These are phyloP conservation scores for Cuniculus paca DNA, from an alignment of 2,797 vertebrate species.

Conservation along the genomic window DNA sequence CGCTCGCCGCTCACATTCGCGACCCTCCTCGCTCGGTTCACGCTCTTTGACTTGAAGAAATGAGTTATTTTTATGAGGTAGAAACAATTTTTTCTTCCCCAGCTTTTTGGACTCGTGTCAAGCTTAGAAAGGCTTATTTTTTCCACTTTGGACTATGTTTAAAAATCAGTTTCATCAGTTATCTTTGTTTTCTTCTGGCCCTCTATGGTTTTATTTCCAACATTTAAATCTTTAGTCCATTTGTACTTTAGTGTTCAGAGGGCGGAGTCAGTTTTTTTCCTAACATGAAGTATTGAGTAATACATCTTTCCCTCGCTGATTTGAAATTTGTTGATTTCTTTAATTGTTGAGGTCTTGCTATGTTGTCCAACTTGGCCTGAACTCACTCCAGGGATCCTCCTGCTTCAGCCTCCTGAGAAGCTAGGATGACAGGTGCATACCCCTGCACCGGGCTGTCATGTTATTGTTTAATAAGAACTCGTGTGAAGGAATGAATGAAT, in stretches of 20 bases:
- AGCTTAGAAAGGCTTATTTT: slow-evolving; percentile 13
- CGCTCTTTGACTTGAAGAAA: not conserved
- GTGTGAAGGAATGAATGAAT: not conserved
- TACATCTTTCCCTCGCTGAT: not conserved
- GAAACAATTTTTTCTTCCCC: not conserved
- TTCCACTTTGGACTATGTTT: not conserved
- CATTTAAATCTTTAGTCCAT: slow-evolving; percentile 1
- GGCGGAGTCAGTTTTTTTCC: not conserved
- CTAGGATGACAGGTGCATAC: no score
- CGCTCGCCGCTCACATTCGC: not conserved
- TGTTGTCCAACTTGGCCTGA: not conserved
- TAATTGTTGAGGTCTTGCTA: not conserved
- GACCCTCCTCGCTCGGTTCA: not conserved
- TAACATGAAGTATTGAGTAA: not conserved
- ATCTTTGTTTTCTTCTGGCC: not conserved
- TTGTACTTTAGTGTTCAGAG: not conserved
- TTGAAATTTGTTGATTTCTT: not conserved
- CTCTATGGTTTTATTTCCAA: slow-evolving; percentile 25
- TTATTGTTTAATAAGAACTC: not conserved
- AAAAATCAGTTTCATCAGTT: not conserved
- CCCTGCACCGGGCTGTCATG: not conserved
- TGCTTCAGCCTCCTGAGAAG: not conserved
- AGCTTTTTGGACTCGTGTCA: not conserved
- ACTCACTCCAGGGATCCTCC: not conserved
- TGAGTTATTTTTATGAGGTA: not conserved